Evolutionary conservation across 2,888 invertebrate species (phyloP).

Genomic region (Philonicus albiceps): DNA sequence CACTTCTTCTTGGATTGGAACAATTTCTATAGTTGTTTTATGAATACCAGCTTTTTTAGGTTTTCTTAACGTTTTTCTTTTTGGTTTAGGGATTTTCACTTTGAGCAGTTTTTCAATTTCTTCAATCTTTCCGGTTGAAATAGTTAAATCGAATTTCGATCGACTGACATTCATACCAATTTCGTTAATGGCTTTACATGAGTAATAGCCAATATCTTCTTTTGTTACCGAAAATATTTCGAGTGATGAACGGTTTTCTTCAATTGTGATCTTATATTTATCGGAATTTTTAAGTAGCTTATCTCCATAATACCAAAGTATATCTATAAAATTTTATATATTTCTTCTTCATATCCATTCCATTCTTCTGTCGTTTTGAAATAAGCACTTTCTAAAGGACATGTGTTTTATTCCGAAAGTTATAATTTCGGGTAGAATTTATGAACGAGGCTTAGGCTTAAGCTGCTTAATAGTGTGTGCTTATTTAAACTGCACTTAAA

Average conservation of each 20-base stretch:
- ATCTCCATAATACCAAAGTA: constrained; percentile 87
- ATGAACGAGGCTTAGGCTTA: neutral
- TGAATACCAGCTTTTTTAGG: constrained; percentile 55
- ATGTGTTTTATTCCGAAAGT: neutral
- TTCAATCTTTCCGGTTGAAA: constrained; percentile 64
- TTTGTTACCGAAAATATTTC: constrained; percentile 71
- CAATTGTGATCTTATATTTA: constrained; percentile 74
- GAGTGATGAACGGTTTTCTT: constrained; percentile 76
- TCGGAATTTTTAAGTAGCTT: constrained; percentile 79
- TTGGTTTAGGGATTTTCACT: constrained; percentile 56
- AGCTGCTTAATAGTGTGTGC: neutral
- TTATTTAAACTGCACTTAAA: no score
- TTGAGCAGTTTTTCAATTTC: constrained; percentile 60
- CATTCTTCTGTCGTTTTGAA: neutral
- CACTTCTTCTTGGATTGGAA: constrained; percentile 54
- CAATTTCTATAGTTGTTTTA: constrained; percentile 56
- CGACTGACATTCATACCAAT: constrained; percentile 82
- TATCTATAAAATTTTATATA: constrained; percentile 68
- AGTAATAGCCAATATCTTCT: constrained; percentile 78
- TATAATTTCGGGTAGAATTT: neutral
- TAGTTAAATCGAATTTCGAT: constrained; percentile 75
- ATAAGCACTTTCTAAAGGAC: neutral
- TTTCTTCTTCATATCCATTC: constrained; percentile 20
- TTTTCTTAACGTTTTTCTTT: constrained; percentile 56
- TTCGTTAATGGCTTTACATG: constrained; percentile 86